Evolutionary conservation across 2,888 invertebrate genomes (phyloP).

Genomic region (Tuta absoluta): DNA sequence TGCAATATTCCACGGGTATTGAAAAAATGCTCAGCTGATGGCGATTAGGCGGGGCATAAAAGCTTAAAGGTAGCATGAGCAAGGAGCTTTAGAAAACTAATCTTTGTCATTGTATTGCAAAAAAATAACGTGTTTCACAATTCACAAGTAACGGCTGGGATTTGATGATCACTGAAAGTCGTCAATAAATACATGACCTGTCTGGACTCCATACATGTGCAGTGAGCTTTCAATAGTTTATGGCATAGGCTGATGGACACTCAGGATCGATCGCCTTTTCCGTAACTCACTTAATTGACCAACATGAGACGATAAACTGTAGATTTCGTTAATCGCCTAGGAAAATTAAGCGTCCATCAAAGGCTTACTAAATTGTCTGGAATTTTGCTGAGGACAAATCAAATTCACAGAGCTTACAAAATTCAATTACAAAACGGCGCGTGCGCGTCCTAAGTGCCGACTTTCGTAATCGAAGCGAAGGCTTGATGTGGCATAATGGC

Average conservation of each 20-base stretch:
- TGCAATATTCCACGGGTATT: constrained; percentile 7
- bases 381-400: not conserved
- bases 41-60: not conserved
- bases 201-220: too few relatives aligned
- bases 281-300: too few relatives aligned
- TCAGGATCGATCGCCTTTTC: too few relatives aligned
- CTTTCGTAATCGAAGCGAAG: constrained; percentile 57
- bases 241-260: too few relatives aligned
- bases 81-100: too few relatives aligned
- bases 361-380: not conserved
- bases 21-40: not conserved
- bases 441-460: constrained; percentile 45
- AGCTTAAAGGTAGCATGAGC: not conserved
- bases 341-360: not conserved
- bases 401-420: constrained; percentile 15
- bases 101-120: not conserved
- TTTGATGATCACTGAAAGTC: too few relatives aligned
- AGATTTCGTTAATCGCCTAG: too few relatives aligned
- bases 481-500: constrained; percentile 49
- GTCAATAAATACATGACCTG: too few relatives aligned
- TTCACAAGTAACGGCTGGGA: too few relatives aligned
- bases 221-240: too few relatives aligned
- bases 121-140: too few relatives aligned
- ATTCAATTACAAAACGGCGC: constrained; percentile 35
- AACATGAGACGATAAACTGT: too few relatives aligned